Evolutionary conservation across 64 coral and sea anemone genomes (phyloP).

Genomic region (Montipora cactus): DNA sequence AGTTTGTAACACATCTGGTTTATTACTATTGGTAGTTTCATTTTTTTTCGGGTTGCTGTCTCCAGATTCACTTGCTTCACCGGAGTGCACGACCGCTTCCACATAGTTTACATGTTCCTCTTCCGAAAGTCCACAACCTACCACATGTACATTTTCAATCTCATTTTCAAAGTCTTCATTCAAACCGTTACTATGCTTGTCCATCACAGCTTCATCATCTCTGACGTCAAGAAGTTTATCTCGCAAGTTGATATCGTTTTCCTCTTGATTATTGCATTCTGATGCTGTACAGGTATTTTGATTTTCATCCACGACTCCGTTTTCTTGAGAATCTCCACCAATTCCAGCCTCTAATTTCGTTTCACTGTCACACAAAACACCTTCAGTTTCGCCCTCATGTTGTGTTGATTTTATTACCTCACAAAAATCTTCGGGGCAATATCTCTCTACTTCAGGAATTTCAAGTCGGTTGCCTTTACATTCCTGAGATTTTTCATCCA

Average conservation of each 20-base stretch:
- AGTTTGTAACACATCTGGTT: not conserved
- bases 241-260: not conserved
- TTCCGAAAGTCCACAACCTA: not conserved
- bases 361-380: not conserved
- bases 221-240: not conserved
- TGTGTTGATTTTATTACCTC: not conserved
- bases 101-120: not conserved
- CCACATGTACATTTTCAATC: not conserved
- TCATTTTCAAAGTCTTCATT: not conserved
- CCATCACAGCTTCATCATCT: not conserved
- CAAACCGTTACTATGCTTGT: not conserved
- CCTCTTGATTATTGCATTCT: not conserved
- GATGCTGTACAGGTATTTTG: not conserved
- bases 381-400: not conserved
- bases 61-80: not conserved
- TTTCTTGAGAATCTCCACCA: not conserved
- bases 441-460: slow-evolving; percentile 13
- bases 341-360: not conserved
- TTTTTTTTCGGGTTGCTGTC: not conserved
- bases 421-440: not conserved
- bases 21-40: not conserved
- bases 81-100: not conserved
- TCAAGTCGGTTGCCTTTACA: slow-evolving; percentile 26
- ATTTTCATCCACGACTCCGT: not conserved
- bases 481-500: not conserved